phyloP scores from a whole-genome alignment of 2,888 invertebrate genomes.

The Griposia aprilina region DNA sequence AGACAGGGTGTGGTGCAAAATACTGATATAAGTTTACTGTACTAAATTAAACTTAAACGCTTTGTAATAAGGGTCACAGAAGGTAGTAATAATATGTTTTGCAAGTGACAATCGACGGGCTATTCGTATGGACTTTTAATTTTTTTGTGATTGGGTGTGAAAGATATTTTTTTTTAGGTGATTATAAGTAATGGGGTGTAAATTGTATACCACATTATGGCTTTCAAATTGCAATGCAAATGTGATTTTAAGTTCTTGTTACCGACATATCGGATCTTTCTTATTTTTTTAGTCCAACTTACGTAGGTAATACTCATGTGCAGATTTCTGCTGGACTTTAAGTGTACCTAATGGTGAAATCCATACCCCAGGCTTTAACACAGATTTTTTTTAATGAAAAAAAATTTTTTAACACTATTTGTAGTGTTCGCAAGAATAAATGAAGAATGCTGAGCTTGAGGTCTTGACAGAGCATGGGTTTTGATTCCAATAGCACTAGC shows the following conservation, averaged over 20 bases:
- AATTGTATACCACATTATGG: not conserved
- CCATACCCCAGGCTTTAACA: no score
- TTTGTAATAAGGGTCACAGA: slow-evolving; percentile 32
- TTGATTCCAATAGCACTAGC: no score
- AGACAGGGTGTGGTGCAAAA: slow-evolving; percentile 40
- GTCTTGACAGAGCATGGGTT: no score
- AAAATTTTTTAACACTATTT: no score
- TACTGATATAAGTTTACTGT: not conserved
- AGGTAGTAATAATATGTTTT: slow-evolving; percentile 12
- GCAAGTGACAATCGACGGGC: slow-evolving; percentile 26
- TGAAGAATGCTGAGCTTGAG: no score
- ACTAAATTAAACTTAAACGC: slow-evolving; percentile 42
- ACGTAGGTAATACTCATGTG: no score
- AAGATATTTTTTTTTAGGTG: slow-evolving; percentile 31
- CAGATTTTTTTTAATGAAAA: no score
- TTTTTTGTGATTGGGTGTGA: slow-evolving; percentile 23
- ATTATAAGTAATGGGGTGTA: slow-evolving; percentile 19
- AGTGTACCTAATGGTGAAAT: no score
- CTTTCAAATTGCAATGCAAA: not conserved
- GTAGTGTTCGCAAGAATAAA: no score
- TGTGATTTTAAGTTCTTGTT: not conserved
- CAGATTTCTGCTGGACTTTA: no score
- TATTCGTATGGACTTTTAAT: slow-evolving; percentile 21
- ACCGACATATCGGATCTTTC: not conserved
- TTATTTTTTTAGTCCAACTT: no score